phyloP scores from a whole-genome alignment of 1,140 invertebrate genomes.

The Heliconius nattereri region DNA sequence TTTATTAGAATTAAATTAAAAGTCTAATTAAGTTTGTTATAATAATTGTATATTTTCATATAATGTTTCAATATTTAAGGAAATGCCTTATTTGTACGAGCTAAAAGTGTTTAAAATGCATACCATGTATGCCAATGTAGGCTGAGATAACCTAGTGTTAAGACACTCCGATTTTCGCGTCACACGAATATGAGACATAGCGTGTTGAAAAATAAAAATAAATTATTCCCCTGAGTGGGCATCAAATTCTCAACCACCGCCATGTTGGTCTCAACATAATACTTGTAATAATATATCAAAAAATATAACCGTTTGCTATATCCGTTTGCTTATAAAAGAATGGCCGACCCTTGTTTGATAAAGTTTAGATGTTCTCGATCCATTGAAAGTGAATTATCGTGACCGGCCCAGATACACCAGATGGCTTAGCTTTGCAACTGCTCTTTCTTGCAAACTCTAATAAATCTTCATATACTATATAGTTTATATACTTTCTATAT shows the following conservation, averaged over 20 bases:
- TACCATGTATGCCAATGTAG: too few relatives aligned
- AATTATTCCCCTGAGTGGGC: too few relatives aligned
- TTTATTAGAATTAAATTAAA: not conserved
- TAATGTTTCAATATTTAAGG: not conserved
- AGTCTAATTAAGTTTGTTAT: not conserved
- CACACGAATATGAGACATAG: too few relatives aligned
- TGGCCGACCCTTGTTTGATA: conserved; percentile 18
- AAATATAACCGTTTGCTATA: not conserved
- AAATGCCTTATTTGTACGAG: not conserved
- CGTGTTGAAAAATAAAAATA: too few relatives aligned
- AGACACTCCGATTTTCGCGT: too few relatives aligned
- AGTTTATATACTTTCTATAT: not conserved
- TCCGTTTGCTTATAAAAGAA: conserved; percentile 2
- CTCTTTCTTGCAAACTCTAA: conserved; percentile 7
- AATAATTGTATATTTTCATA: not conserved
- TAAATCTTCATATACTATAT: conserved; percentile 4
- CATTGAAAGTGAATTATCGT: conserved; percentile 31
- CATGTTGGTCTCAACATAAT: not conserved
- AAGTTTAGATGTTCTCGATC: conserved; percentile 23
- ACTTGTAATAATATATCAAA: not conserved
- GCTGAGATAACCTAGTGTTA: too few relatives aligned
- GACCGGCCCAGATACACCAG: conserved; percentile 13
- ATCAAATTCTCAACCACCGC: not conserved
- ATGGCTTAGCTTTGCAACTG: not conserved
- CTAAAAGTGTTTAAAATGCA: too few relatives aligned